These are phyloP conservation scores for Vanacampus margaritifer DNA, from an alignment of 2,113 vertebrate genomes.

Conservation along the genomic window DNA sequence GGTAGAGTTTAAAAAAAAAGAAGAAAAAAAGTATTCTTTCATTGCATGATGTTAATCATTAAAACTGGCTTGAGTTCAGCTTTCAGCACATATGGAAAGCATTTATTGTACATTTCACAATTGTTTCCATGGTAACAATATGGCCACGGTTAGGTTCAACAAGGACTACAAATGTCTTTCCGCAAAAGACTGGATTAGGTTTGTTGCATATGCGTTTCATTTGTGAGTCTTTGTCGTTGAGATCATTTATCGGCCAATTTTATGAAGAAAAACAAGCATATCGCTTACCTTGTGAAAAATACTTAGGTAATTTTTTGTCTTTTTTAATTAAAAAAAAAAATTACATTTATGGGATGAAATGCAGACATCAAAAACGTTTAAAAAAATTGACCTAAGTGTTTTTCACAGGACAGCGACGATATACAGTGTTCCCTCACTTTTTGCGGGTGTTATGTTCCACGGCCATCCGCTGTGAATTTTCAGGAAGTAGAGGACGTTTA, in stretches of 20 bases:
- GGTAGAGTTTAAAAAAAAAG: conserved; percentile 65
- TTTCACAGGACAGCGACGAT: too few species aligned
- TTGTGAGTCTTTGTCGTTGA: not conserved
- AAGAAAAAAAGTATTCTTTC: not conserved
- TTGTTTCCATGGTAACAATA: conserved; percentile 57
- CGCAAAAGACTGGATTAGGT: not conserved
- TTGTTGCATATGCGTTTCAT: not conserved
- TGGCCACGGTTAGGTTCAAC: conserved; percentile 35
- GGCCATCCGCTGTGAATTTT: too few species aligned
- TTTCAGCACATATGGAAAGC: not conserved
- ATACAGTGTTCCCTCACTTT: too few species aligned
- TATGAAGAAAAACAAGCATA: not conserved
- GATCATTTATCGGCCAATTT: not conserved
- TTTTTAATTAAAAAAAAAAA: too few species aligned
- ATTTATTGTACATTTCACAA: conserved; percentile 12
- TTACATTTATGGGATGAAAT: too few species aligned
- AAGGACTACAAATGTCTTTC: conserved; percentile 14
- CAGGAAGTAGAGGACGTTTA: too few species aligned
- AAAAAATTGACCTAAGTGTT: too few species aligned
- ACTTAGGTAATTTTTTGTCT: too few species aligned
- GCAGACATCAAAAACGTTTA: too few species aligned
- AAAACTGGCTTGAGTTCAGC: conserved; percentile 4
- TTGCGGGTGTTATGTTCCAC: too few species aligned
- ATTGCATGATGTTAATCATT: conserved; percentile 4
- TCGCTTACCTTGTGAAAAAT: too few species aligned